Conservation (phyloP, 2,888 invertebrate genomes). For the Brachycybe producta region DNA sequence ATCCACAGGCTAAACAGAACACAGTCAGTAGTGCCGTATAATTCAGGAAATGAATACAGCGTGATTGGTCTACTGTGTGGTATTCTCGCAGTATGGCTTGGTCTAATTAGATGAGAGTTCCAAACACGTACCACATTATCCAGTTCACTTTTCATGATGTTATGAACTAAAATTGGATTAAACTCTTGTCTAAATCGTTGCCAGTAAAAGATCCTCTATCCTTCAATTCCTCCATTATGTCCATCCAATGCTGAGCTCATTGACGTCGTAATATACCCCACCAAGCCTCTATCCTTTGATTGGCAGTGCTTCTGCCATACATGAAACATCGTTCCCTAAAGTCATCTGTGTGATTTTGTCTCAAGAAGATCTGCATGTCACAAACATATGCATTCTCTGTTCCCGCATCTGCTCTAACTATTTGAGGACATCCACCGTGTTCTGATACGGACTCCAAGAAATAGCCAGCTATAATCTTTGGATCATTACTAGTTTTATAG, state of each 20-base stretch:
- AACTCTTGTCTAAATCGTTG: not conserved
- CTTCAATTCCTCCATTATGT: not conserved
- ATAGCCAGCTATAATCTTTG: not conserved
- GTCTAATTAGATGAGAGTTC: not conserved
- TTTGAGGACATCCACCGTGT: not conserved
- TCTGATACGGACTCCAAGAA: not conserved
- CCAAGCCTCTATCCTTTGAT: not conserved
- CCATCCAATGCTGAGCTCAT: not conserved
- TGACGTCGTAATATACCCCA: not conserved
- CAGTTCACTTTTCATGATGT: not conserved
- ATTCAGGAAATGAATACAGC: not conserved
- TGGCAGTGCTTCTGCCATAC: not conserved
- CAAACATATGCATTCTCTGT: not conserved
- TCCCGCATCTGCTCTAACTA: constrained; percentile 1
- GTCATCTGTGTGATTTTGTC: not conserved
- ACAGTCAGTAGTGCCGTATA: not conserved
- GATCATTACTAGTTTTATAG: not conserved
- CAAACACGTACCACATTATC: not conserved
- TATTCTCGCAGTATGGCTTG: not conserved
- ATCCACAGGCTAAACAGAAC: too few relatives aligned
- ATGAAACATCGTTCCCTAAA: not conserved
- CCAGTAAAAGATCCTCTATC: not conserved
- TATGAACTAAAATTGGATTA: constrained; percentile 2
- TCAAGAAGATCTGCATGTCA: not conserved
- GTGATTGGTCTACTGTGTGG: not conserved